A percentile compares a stretch with the other conserved stretches of the same genome.
phyloP scores from a whole-genome alignment of 1,140 invertebrate genomes.

The Ips typographus region DNA sequence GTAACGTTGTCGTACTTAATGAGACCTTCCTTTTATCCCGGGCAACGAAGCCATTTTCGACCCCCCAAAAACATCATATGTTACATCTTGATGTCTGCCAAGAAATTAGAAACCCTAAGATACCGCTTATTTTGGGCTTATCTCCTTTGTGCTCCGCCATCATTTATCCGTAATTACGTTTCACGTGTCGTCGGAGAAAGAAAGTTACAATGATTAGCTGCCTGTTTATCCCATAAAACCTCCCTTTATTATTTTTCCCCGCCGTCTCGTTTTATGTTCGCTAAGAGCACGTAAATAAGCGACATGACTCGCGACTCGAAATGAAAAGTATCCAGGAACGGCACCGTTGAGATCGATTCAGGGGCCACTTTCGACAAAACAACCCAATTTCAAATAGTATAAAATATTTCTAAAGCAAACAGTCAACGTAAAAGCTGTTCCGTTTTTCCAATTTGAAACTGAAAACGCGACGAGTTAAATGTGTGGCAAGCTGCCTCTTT shows the following conservation, averaged over 20 bases:
- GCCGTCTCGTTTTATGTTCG: too few relatives aligned
- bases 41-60: slow-evolving; percentile 16
- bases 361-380: slow-evolving; percentile 14
- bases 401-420: slow-evolving; percentile 26
- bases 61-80: slow-evolving; percentile 17
- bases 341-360: slow-evolving; percentile 11
- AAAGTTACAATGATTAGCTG: neutral
- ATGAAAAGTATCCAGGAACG: neutral
- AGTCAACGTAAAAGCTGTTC: slow-evolving; percentile 9
- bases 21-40: slow-evolving; percentile 2
- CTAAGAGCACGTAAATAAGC: too few relatives aligned
- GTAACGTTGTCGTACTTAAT: neutral
- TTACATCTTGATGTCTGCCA: slow-evolving; percentile 15
- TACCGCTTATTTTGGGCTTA: slow-evolving; percentile 17
- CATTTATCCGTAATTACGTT: slow-evolving; percentile 19
- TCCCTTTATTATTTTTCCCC: too few relatives aligned
- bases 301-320: neutral
- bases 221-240: too few relatives aligned
- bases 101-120: slow-evolving; percentile 16
- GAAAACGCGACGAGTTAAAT: slow-evolving; percentile 10
- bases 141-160: slow-evolving; percentile 17
- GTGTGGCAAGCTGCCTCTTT: neutral
- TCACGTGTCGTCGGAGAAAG: slow-evolving; percentile 9
- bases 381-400: slow-evolving; percentile 16
- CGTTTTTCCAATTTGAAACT: slow-evolving; percentile 15